Evolutionary conservation across 2,113 vertebrate genomes (phyloP), one percentile per base, ranked within the genome.

Genomic region (Paralichthys olivaceus): DNA sequence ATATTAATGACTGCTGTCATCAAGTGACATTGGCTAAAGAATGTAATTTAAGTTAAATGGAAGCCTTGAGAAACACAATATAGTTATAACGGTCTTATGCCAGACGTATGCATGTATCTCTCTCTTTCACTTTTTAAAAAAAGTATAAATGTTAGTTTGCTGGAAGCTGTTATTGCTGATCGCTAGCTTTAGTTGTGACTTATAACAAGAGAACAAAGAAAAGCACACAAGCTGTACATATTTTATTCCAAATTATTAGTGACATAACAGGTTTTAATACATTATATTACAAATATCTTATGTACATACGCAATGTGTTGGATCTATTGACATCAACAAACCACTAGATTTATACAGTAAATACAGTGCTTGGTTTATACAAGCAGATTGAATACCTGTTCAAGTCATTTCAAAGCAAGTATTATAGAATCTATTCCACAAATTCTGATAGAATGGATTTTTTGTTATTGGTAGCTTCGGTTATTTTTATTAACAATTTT

Each of bases 221-320:
- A 54, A 51, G 34, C 15, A 65, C 53, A 53, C 61, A 69, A 77
- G 73, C 86, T 91, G 89, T 93, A 92, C 91, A 93, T 88, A 55
- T 82, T 92, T 93, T 94, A 91, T 93, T 94, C 86, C 87, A 90
- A 87, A 32, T 76, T 72, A 87, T 75, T 85, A 69, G 64, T 81
- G 69, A 79, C 87, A 86, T 88, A 81, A 80, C 80, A 77, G 26
- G 63, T 87, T 89, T 90, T 85, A 84, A 86, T 85, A 90, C 90
- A 92, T 92, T 94, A 93, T 92, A 90, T 93, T 94, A 93, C 91
- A 93, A 89, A 88, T 84, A 89, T 93, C 89, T 92, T 94, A 91
- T 94, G 89, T 92, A 95, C 92, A 95, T 84, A 92, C 64, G 69
- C 87, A 86, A 89, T 78, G 62, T 89, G 79, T 88, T 84, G 79